Base-by-base conservation (phyloP, 2,797 vertebrate genomes). In the Schizopygopsis pylzovi region DNA sequence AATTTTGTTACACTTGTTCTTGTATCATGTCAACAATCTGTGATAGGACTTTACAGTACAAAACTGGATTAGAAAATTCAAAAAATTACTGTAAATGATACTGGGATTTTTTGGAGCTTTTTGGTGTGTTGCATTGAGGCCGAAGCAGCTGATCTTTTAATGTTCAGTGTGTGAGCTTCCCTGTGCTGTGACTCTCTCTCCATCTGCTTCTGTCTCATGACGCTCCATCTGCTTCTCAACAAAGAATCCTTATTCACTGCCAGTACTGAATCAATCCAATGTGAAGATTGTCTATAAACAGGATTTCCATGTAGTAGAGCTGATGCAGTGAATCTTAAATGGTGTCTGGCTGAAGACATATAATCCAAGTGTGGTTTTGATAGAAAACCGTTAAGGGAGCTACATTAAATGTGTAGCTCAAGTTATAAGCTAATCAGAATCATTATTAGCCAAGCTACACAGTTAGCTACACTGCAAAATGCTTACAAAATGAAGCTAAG, bases 201-300 rank as follows among this genome's bases (percentile, higher is more conserved):
- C 83, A 85, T 79, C 76, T 79, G 83, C 67, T 85, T 85, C 49
- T 79, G 49, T 79, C 76, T 85, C 67, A 79, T 71, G 83, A 79
- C 1, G 20, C 18, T 61, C 76, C 83, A 85, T 85, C 76, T 85
- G 83, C 76, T 61, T 79, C 76, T 54, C 25, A 84, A 77, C 82
- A 84, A 84, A 77, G 82, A 65, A 77, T 79, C 37, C 70, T 56
- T 49, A 84, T 84, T 84, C 49, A 79, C 52, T 79, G 39, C 52
- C 76, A 85, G 76, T 61, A 37, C 45, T 71, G 37, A 85, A 79
- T 84, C 52, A 71, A 67, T 85, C 79, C 65, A 85, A 45, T 59
- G 13, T 61, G 67, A 56, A 59, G 39, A 79, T 56, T 79, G 59
- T 77, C 75, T 70, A 65, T 76, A 41, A 83, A 76, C 59, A 54